phyloP scores from a whole-genome alignment of 2,113 vertebrate species.

The Amphilophus citrinellus region DNA sequence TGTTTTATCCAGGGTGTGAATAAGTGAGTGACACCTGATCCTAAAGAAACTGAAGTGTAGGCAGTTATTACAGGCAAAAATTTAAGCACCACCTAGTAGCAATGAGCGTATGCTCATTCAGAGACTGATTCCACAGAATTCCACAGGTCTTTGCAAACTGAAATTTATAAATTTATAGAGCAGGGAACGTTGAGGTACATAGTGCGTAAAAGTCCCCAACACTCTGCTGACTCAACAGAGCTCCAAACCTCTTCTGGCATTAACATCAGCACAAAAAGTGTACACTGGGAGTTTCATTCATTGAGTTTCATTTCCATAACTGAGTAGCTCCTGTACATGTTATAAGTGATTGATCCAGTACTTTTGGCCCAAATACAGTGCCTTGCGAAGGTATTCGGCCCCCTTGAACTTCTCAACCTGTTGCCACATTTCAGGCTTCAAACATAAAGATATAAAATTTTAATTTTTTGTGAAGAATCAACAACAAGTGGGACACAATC shows the following conservation, averaged over 20 bases:
- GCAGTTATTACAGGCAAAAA: too few species aligned
- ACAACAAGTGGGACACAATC: too few species aligned
- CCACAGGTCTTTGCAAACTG: too few species aligned
- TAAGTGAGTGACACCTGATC: not conserved
- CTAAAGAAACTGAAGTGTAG: not conserved
- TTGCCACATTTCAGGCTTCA: too few species aligned
- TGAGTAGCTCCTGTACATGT: not conserved
- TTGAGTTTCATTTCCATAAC: not conserved
- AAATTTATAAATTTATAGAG: not conserved
- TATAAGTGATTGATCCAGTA: not conserved
- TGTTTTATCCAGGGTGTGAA: not conserved
- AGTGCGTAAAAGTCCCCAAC: not conserved
- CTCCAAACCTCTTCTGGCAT: not conserved
- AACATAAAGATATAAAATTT: too few species aligned
- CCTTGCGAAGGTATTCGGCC: too few species aligned
- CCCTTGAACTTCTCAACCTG: too few species aligned
- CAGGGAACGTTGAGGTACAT: not conserved
- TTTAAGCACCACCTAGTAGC: too few species aligned
- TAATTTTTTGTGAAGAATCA: too few species aligned
- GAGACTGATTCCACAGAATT: too few species aligned
- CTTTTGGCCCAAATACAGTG: not conserved
- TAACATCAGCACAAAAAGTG: not conserved
- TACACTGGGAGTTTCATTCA: not conserved
- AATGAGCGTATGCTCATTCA: too few species aligned
- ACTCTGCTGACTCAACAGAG: too few species aligned